phyloP scores from a whole-genome alignment of 2,113 vertebrate species.

The Herpetotheres cachinnans region DNA sequence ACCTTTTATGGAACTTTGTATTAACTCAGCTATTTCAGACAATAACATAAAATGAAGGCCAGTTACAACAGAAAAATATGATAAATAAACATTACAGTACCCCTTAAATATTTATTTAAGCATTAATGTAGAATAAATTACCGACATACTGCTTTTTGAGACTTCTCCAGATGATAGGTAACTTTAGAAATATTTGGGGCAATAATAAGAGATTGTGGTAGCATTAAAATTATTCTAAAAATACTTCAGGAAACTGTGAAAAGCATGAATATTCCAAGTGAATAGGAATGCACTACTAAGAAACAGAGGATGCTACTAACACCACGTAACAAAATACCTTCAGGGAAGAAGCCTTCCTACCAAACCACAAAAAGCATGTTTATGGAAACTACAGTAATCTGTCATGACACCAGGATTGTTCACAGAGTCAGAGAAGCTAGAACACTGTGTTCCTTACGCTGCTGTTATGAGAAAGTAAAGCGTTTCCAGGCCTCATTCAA shows the following conservation, averaged over 20 bases:
- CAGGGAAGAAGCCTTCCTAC: constrained; percentile 15
- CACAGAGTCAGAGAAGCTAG: not conserved
- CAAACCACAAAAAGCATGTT: constrained; percentile 31
- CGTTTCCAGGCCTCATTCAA: not conserved
- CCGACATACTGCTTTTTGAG: not conserved
- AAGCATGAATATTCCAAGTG: not conserved
- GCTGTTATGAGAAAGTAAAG: not conserved
- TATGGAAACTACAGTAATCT: constrained; percentile 30
- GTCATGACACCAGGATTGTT: constrained; percentile 18
- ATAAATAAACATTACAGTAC: not conserved
- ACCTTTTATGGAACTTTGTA: not conserved
- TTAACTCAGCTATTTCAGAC: not conserved
- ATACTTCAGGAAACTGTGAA: not conserved
- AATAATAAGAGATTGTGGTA: not conserved
- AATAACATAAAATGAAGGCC: not conserved
- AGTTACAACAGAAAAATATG: not conserved
- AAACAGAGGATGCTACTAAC: not conserved
- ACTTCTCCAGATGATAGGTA: not conserved
- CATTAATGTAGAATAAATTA: not conserved
- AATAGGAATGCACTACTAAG: not conserved
- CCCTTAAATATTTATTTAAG: constrained; percentile 24
- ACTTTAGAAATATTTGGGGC: not conserved
- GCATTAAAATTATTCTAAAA: not conserved
- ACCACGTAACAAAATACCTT: not conserved
- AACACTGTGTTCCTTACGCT: constrained; percentile 32